phyloP scores from a whole-genome alignment of 2,888 invertebrate genomes.

The Byasa hedistus region DNA sequence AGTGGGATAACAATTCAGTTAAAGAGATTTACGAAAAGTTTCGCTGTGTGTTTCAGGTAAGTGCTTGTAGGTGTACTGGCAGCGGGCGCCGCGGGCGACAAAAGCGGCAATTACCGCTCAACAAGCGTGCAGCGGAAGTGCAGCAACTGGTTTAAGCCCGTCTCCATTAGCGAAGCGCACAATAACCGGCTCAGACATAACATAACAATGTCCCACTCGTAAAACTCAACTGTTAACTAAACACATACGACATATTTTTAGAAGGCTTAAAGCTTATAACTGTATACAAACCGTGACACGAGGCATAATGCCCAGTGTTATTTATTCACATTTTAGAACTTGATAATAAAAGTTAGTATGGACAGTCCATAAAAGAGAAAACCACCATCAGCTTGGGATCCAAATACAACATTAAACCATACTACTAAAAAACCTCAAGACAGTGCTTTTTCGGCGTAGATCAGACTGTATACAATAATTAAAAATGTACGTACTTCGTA shows the following conservation, averaged over 20 bases:
- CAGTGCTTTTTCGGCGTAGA: too few relatives aligned
- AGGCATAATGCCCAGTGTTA: too few relatives aligned
- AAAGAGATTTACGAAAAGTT: neutral
- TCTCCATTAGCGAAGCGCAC: slow-evolving; percentile 56
- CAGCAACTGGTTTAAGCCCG: slow-evolving; percentile 55
- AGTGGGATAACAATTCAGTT: too few relatives aligned
- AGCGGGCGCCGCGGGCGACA: slow-evolving; percentile 60
- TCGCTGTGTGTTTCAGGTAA: neutral
- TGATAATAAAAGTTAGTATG: too few relatives aligned
- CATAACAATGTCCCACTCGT: slow-evolving; percentile 11
- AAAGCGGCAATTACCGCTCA: slow-evolving; percentile 74
- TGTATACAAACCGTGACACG: neutral
- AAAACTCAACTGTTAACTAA: neutral
- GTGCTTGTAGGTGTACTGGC: slow-evolving; percentile 12
- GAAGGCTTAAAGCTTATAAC: neutral
- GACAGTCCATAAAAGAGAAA: too few relatives aligned
- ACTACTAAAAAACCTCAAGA: too few relatives aligned
- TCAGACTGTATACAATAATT: too few relatives aligned
- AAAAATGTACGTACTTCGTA: too few relatives aligned
- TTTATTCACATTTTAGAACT: too few relatives aligned
- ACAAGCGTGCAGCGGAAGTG: slow-evolving; percentile 57
- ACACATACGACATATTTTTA: neutral
- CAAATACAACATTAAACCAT: too few relatives aligned
- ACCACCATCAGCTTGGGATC: too few relatives aligned
- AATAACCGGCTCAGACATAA: slow-evolving; percentile 13